phyloP scores from a whole-genome alignment of 64 coral and sea anemone species.

The Dendronephthya gigantea region DNA sequence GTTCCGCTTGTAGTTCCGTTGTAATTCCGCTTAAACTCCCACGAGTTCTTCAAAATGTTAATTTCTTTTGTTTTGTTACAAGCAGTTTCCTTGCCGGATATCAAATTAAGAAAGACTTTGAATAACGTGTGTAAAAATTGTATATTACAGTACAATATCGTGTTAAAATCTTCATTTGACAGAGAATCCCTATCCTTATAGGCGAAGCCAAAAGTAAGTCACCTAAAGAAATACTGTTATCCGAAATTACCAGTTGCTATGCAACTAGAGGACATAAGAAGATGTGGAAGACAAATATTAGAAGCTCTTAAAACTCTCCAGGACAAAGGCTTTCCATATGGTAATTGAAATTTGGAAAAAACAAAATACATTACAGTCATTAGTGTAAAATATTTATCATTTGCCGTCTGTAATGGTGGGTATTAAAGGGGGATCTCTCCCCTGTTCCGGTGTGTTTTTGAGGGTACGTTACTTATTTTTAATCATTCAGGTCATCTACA shows the following conservation, averaged over 20 bases:
- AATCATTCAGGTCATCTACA: constrained; percentile 78
- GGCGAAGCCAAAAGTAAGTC: constrained; percentile 78
- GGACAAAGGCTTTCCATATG: constrained; percentile 96
- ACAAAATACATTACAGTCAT: no score
- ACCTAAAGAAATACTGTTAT: constrained; percentile 91
- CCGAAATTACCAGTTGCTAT: constrained; percentile 53
- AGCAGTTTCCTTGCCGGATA: no score
- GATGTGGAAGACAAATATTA: constrained; percentile 94
- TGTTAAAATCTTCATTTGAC: neutral
- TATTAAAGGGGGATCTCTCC: no score
- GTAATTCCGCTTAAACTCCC: no score
- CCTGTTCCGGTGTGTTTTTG: no score
- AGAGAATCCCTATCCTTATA: neutral
- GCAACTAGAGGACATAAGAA: constrained; percentile 59
- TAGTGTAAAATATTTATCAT: no score
- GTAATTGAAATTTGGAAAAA: constrained; percentile 23
- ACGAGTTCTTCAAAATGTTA: no score
- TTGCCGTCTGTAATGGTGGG: no score
- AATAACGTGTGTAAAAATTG: neutral
- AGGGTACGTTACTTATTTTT: neutral
- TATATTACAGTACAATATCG: no score
- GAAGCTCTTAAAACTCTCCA: constrained; percentile 91
- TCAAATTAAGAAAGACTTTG: no score
- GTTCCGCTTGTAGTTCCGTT: no score
- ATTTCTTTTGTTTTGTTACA: no score